These are phyloP conservation scores for Pseudomyrmex dendroicus DNA, from an alignment of 1,140 invertebrate genomes.

Conservation along the genomic window DNA sequence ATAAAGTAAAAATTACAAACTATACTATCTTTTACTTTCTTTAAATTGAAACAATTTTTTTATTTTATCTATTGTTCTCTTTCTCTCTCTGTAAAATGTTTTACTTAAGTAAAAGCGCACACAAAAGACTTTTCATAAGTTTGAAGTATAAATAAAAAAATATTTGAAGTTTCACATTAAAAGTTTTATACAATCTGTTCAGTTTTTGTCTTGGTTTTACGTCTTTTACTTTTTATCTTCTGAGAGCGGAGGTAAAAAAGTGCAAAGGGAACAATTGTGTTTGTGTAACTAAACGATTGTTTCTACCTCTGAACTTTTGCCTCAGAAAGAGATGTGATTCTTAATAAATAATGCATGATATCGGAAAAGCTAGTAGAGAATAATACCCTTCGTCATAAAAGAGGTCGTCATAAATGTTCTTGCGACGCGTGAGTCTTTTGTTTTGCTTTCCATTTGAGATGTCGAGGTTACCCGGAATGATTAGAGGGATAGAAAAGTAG, in stretches of 20 bases:
- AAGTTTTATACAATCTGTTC: neutral
- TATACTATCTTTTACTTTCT: too few species aligned
- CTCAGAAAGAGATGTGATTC: slow-evolving; percentile 15
- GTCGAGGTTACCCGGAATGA: neutral
- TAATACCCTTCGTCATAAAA: slow-evolving; percentile 12
- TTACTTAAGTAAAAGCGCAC: too few species aligned
- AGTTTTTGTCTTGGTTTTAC: neutral
- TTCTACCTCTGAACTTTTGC: slow-evolving; percentile 24
- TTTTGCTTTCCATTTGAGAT: slow-evolving; percentile 31
- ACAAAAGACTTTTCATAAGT: too few species aligned
- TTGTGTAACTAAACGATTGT: neutral
- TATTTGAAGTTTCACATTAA: too few species aligned
- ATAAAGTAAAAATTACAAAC: too few species aligned
- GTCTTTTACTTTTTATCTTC: neutral
- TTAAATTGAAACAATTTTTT: too few species aligned
- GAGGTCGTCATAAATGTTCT: slow-evolving; percentile 10
- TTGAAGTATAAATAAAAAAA: too few species aligned
- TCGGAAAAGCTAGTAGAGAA: slow-evolving; percentile 28
- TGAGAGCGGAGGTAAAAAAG: neutral
- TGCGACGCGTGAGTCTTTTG: neutral
- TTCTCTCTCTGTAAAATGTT: too few species aligned
- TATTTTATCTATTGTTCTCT: too few species aligned
- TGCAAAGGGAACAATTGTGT: neutral
- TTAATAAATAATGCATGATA: slow-evolving; percentile 53
- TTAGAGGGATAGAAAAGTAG: neutral